phyloP scores from a whole-genome alignment of 2,797 vertebrate species.

The Sebastes alutus region DNA sequence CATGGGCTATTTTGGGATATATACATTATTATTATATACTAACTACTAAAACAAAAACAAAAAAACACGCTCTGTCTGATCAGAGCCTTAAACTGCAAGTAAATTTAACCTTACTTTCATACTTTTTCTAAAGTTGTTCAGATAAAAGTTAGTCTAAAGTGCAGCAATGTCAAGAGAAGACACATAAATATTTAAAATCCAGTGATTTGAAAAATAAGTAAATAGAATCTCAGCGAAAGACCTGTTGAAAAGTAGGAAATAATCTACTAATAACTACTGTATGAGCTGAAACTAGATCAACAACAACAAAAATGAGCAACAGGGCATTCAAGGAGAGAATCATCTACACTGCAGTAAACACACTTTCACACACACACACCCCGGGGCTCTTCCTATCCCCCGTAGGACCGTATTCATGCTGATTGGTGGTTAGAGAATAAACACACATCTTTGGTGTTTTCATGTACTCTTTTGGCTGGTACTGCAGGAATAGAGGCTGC shows the following conservation, averaged over 20 bases:
- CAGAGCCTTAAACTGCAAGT: not conserved
- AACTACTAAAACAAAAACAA: too few relatives aligned
- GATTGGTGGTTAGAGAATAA: slow-evolving; percentile 43
- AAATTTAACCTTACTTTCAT: not conserved
- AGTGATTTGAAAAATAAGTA: too few relatives aligned
- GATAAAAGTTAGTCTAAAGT: not conserved
- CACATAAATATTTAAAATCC: too few relatives aligned
- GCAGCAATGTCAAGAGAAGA: not conserved
- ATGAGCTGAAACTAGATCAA: not conserved
- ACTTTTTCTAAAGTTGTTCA: not conserved
- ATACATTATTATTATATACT: too few relatives aligned
- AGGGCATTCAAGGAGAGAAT: not conserved
- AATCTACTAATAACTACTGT: not conserved
- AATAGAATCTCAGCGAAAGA: not conserved
- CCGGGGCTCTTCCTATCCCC: slow-evolving; percentile 10
- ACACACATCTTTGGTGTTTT: slow-evolving; percentile 36
- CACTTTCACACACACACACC: not conserved
- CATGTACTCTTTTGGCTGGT: slow-evolving; percentile 10
- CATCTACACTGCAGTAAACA: slow-evolving; percentile 1
- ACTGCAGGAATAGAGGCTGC: slow-evolving; percentile 23
- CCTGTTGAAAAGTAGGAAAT: not conserved
- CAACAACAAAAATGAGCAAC: not conserved
- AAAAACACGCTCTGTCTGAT: too few relatives aligned
- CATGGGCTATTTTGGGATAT: too few relatives aligned
- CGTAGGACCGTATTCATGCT: not conserved